Percentiles rank a stretch among this genome's conserved stretches.
These are phyloP conservation scores for Saguinus midas DNA, from an alignment of 2,113 vertebrate genomes.

Conservation along the genomic window DNA sequence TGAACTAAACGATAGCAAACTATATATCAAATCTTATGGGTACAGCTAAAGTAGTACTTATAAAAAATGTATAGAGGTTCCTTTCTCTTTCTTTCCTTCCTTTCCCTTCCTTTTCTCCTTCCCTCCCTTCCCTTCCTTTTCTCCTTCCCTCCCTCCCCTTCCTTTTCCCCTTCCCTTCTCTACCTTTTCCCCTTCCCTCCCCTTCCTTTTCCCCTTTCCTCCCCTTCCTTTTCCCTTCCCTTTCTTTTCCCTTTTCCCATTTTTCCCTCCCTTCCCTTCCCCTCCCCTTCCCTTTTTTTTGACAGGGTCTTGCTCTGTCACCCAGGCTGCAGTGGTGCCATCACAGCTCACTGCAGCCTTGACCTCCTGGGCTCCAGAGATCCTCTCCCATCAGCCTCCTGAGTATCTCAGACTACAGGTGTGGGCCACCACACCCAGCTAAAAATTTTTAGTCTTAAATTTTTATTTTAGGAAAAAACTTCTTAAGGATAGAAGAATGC, in stretches of 20 bases:
- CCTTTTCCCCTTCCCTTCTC: accelerated
- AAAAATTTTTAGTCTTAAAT: not conserved
- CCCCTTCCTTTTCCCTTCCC: accelerated
- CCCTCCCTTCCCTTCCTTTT: accelerated
- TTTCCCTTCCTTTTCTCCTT: too few species aligned
- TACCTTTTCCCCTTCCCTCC: accelerated
- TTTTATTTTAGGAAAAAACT: not conserved
- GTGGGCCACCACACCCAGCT: too few species aligned
- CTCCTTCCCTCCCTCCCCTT: accelerated
- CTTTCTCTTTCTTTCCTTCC: too few species aligned
- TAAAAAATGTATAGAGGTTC: not conserved
- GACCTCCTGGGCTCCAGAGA: too few species aligned
- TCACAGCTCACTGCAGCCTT: too few species aligned
- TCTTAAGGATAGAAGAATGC: not conserved
- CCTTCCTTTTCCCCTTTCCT: too few species aligned
- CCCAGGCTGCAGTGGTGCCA: too few species aligned
- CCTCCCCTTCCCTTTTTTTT: too few species aligned
- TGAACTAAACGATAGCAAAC: not conserved
- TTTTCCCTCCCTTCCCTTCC: accelerated
- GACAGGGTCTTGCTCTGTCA: too few species aligned
- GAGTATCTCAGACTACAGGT: too few species aligned
- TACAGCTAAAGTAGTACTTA: not conserved
- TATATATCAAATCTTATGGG: not conserved
- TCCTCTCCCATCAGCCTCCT: too few species aligned
- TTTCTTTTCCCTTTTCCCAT: accelerated